Percentiles rank a stretch among this genome's conserved stretches.
Evolutionary conservation across 2,888 invertebrate species (phyloP).

Genomic region (Bibio marci): DNA sequence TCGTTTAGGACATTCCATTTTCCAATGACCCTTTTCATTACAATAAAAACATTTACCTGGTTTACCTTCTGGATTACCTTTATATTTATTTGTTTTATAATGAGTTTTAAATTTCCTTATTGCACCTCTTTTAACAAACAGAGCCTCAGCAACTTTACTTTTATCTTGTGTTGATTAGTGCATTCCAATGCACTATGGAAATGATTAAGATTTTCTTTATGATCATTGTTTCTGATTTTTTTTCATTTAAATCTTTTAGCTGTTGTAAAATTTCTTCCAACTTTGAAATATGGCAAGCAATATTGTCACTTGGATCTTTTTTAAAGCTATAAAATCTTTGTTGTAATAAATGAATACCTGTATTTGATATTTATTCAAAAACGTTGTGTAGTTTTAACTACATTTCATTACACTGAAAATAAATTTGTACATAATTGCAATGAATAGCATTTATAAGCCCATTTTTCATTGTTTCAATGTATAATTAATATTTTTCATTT

Average conservation of each 20-base stretch:
- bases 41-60: conserved; percentile 11
- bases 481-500: no score
- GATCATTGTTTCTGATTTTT: conserved; percentile 10
- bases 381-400: conserved; percentile 11
- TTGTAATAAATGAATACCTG: conserved; percentile 18
- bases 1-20: conserved; percentile 8
- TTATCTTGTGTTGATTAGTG: conserved; percentile 12
- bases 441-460: no score
- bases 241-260: conserved; percentile 10
- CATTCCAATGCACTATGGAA: conserved; percentile 13
- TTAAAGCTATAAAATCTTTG: conserved; percentile 13
- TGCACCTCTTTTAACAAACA: conserved; percentile 8
- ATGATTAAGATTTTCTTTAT: conserved; percentile 14
- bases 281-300: conserved; percentile 11
- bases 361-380: conserved; percentile 19
- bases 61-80: conserved; percentile 2
- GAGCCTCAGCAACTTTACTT: conserved; percentile 12
- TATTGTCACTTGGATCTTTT: conserved; percentile 9
- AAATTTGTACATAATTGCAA: no score
- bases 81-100: not conserved
- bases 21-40: conserved; percentile 9
- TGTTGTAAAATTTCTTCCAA: conserved; percentile 10
- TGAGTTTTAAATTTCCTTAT: not conserved
- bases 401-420: no score
- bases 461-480: no score